These are phyloP conservation scores for Coenonympha arcania DNA, from an alignment of 2,888 invertebrate genomes.

Conservation along the genomic window DNA sequence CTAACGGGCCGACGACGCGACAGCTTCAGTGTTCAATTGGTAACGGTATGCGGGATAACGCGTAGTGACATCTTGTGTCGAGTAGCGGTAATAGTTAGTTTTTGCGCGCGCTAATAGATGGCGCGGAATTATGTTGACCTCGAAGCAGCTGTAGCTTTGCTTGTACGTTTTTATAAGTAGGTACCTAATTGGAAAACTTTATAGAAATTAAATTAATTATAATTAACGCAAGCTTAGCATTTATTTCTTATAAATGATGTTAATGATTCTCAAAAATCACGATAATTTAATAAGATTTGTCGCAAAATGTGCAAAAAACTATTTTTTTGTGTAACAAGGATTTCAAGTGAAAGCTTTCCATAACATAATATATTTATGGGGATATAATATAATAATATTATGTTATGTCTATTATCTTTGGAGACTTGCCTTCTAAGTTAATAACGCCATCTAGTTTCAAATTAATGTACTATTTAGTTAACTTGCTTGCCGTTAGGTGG, in stretches of 20 bases:
- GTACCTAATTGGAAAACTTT: neutral
- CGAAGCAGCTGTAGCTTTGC: neutral
- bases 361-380: no score
- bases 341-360: no score
- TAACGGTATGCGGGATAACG: conserved; percentile 43
- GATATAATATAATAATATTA: no score
- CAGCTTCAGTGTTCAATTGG: conserved; percentile 42
- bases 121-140: conserved; percentile 23
- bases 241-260: no score
- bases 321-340: no score
- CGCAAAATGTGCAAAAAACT: no score
- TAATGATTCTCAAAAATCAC: no score
- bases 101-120: conserved; percentile 48
- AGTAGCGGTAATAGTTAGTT: conserved; percentile 59
- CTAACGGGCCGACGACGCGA: conserved; percentile 40
- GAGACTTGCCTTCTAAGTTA: neutral
- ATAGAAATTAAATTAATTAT: no score
- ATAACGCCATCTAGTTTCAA: neutral
- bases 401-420: neutral
- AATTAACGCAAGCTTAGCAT: no score
- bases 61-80: conserved; percentile 62
- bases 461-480: neutral
- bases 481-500: neutral
- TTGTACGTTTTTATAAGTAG: neutral
- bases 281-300: no score